Percentiles rank a stretch among this genome's conserved stretches.
phyloP scores from a whole-genome alignment of 2,888 invertebrate species.

The Phytoseiulus persimilis region DNA sequence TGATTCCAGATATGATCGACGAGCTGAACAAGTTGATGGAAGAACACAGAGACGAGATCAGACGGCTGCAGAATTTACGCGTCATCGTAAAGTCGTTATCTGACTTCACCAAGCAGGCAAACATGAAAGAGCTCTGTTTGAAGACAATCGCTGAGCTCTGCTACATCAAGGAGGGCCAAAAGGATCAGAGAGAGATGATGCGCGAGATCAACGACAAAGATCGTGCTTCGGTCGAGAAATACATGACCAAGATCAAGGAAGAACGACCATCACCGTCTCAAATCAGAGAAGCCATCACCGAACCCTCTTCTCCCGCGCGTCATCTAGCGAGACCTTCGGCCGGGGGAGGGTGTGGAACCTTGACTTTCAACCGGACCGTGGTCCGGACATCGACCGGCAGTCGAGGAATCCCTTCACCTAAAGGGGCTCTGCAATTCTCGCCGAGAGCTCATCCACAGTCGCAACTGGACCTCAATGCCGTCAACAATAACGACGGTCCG shows the following conservation, averaged over 20 bases:
- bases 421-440: slow-evolving; percentile 12
- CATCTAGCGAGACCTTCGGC: slow-evolving; percentile 25
- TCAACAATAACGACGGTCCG: slow-evolving; percentile 29
- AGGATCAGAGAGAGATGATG: slow-evolving; percentile 33
- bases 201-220: slow-evolving; percentile 13
- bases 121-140: slow-evolving; percentile 21
- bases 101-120: slow-evolving; percentile 26
- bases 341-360: not conserved
- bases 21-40: slow-evolving; percentile 24
- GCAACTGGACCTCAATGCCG: not conserved
- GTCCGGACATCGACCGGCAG: not conserved
- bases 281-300: not conserved
- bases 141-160: slow-evolving; percentile 32
- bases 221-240: slow-evolving; percentile 16
- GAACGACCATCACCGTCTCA: slow-evolving; percentile 20
- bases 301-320: slow-evolving; percentile 28
- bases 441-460: not conserved
- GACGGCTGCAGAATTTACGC: slow-evolving; percentile 9
- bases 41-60: slow-evolving; percentile 20
- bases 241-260: slow-evolving; percentile 25
- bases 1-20: slow-evolving; percentile 33
- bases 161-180: slow-evolving; percentile 26
- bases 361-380: slow-evolving; percentile 11
- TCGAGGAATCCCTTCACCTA: slow-evolving; percentile 26
- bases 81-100: slow-evolving; percentile 16